Percentiles rank a stretch among this genome's conserved stretches.
Conservation (phyloP, 2,888 invertebrate genomes). For the Cosmopolites sordidus region DNA sequence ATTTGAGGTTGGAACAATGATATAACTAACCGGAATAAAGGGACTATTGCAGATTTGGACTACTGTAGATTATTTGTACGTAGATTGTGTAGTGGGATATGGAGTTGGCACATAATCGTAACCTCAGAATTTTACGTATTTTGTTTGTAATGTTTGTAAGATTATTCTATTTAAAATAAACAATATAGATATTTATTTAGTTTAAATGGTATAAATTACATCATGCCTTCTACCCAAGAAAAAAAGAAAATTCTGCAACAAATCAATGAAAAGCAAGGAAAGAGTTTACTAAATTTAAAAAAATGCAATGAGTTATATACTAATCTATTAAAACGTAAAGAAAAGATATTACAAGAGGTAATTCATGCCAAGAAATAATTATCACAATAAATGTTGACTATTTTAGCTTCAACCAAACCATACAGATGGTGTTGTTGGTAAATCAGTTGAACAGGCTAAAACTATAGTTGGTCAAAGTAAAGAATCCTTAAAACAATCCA, state of each 20-base stretch:
- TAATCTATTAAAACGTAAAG: constrained; percentile 45
- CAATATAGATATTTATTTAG: too few species aligned
- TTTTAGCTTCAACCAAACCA: constrained; percentile 55
- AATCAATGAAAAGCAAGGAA: constrained; percentile 55
- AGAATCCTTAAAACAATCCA: constrained; percentile 46
- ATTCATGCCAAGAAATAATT: too few species aligned
- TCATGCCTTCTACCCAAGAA: constrained; percentile 32
- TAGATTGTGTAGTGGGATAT: too few species aligned
- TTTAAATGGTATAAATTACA: too few species aligned
- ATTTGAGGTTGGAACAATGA: constrained; percentile 2
- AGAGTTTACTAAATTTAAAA: constrained; percentile 52
- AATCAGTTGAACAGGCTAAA: constrained; percentile 50
- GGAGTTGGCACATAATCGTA: too few species aligned
- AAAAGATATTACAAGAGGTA: constrained; percentile 49
- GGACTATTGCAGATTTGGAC: too few species aligned
- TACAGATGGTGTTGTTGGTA: constrained; percentile 58
- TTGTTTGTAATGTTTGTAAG: too few species aligned
- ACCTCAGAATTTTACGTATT: too few species aligned
- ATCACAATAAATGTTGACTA: too few species aligned
- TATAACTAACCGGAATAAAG: neutral
- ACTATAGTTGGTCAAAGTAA: constrained; percentile 52
- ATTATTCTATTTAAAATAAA: too few species aligned
- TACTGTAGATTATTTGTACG: too few species aligned
- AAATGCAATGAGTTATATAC: constrained; percentile 52
- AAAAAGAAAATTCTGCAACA: constrained; percentile 47